phyloP scores from a whole-genome alignment of 2,797 vertebrate species.

The Champsocephalus esox region DNA sequence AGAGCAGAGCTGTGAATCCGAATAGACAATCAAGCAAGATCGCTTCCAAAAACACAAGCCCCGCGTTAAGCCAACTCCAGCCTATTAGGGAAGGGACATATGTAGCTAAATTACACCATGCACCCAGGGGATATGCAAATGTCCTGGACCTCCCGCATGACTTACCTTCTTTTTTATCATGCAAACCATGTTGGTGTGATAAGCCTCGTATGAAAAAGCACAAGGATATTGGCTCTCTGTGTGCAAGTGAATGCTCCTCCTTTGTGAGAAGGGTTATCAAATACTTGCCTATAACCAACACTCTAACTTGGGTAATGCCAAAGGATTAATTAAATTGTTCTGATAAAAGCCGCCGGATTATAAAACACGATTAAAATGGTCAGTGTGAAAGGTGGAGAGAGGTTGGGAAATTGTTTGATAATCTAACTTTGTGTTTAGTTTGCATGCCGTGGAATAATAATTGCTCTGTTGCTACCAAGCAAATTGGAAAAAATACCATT shows the following conservation, averaged over 20 bases:
- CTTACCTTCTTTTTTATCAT: slow-evolving; percentile 82
- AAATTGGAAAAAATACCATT: slow-evolving; percentile 11
- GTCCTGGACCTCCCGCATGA: slow-evolving; percentile 79
- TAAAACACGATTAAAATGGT: slow-evolving; percentile 58
- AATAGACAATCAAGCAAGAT: slow-evolving; percentile 79
- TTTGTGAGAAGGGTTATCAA: slow-evolving; percentile 58
- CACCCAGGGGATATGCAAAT: slow-evolving; percentile 84
- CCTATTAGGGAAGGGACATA: slow-evolving; percentile 83
- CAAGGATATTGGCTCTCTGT: slow-evolving; percentile 52
- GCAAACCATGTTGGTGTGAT: slow-evolving; percentile 80
- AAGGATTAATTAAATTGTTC: slow-evolving; percentile 72
- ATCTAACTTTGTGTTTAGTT: slow-evolving; percentile 24
- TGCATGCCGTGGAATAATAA: background rate
- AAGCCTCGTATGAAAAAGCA: slow-evolving; percentile 68
- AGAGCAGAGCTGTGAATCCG: slow-evolving; percentile 71
- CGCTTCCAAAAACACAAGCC: slow-evolving; percentile 75
- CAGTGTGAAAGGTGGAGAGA: slow-evolving; percentile 22
- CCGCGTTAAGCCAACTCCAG: slow-evolving; percentile 73
- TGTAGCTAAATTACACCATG: slow-evolving; percentile 84
- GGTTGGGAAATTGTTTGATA: slow-evolving; percentile 14
- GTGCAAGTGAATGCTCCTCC: slow-evolving; percentile 36
- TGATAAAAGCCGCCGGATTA: slow-evolving; percentile 63
- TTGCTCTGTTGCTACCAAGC: background rate
- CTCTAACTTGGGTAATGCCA: slow-evolving; percentile 58
- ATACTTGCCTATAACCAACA: slow-evolving; percentile 46